Evolutionary conservation across 1,140 invertebrate species (phyloP), one percentile per base, ranked within the genome.

Genomic region (Pseudomyrmex cubaensis): DNA sequence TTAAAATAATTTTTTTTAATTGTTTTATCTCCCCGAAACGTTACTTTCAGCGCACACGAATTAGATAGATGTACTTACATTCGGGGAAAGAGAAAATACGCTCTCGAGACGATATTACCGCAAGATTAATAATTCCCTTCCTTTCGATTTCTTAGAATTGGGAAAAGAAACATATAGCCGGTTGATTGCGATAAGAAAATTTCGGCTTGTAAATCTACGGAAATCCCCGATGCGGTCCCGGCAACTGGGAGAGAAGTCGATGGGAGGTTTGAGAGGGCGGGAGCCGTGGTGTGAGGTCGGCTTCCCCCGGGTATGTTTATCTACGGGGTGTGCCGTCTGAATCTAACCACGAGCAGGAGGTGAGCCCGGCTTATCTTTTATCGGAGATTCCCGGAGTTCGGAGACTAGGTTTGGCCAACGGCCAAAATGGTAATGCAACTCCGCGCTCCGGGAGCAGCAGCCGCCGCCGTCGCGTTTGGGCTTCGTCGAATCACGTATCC

Each of bases 381-480:
- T 90, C 87, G 87, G 76, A 90, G 86, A 90, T 88, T 88, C 85
- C 80, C 61, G 72, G 54, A 82, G 87, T 88, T 87, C 54, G 76
- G 87, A 48, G 82, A 84, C 59, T 67, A 75, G 70, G 86, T 69
- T 86, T 91, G 91, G 91, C 89, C 22, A 48, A 3, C 61, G 54
- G 90, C 91, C 91, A 92, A 90, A 91, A 91, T 91, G 89, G 88
- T 91, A 91, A 92, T 92, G 90, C 90, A 87, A 89, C 57, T 44
- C 46, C 50, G 50, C 61, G 73, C n/a, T 59, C 59, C 73, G 20
- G 61, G 61, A 88, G 77, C 85, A 75, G 61, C n/a, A n/a, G n/a
- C 66, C 62, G 76, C 76, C 84, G 62, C 73, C 25, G 66, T 54
- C 82, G 61, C 72, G 73, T 20, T 35, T 52, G 73, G 25, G 61